Conservation (phyloP, 2,113 vertebrate species). For the Myiozetetes cayanensis region DNA sequence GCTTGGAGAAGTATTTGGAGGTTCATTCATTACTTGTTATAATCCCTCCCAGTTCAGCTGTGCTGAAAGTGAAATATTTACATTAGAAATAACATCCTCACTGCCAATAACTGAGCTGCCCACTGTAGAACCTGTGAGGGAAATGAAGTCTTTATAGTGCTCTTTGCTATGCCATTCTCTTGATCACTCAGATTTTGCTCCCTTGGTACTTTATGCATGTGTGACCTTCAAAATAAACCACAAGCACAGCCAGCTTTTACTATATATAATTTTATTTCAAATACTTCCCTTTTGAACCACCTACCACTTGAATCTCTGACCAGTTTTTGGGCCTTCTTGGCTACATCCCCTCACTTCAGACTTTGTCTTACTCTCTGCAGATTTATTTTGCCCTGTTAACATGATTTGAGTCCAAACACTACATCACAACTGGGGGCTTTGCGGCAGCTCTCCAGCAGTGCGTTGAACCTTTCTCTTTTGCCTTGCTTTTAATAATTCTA, state of each 20-base stretch:
- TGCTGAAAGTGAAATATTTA: slow-evolving; percentile 52
- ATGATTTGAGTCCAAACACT: neutral
- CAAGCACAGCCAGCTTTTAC: neutral
- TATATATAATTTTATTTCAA: neutral
- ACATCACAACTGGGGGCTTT: slow-evolving; percentile 40
- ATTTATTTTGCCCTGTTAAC: slow-evolving; percentile 58
- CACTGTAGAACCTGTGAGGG: slow-evolving; percentile 23
- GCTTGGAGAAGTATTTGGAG: slow-evolving; percentile 35
- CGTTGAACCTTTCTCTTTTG: slow-evolving; percentile 27
- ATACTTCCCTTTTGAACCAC: slow-evolving; percentile 3
- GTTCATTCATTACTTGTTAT: slow-evolving; percentile 58
- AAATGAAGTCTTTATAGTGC: slow-evolving; percentile 2
- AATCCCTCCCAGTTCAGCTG: slow-evolving; percentile 53
- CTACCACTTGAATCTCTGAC: neutral
- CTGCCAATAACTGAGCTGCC: slow-evolving; percentile 45
- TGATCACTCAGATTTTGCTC: slow-evolving; percentile 19
- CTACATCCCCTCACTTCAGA: neutral
- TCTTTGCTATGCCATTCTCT: slow-evolving; percentile 4
- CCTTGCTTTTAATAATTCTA: slow-evolving; percentile 50
- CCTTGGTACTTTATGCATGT: neutral
- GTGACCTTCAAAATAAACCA: neutral
- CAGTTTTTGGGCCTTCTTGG: neutral
- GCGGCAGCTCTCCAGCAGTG: slow-evolving; percentile 31
- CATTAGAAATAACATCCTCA: slow-evolving; percentile 41
- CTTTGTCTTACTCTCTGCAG: slow-evolving; percentile 19